Percentiles rank a stretch among this genome's conserved stretches.
phyloP scores from a whole-genome alignment of 2,888 invertebrate genomes.

The Clitarchus hookeri region DNA sequence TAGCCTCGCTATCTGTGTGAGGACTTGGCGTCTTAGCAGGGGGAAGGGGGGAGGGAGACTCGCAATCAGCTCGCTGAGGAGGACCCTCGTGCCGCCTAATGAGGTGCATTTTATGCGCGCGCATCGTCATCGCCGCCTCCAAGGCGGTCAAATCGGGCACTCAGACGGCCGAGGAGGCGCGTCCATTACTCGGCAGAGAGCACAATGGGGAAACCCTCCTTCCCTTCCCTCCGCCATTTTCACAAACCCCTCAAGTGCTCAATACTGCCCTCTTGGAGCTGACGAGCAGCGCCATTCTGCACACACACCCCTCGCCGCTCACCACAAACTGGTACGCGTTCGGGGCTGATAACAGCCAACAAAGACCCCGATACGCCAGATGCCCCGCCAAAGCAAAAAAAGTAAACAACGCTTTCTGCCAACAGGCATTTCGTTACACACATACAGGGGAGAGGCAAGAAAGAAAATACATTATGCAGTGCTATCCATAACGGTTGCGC shows the following conservation, averaged over 20 bases:
- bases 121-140: background rate
- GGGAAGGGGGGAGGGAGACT: too few relatives aligned
- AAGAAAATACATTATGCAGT: background rate
- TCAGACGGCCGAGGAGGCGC: background rate
- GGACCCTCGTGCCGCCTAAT: background rate
- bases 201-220: background rate
- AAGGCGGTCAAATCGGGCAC: background rate
- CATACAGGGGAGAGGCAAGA: background rate
- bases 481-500: background rate
- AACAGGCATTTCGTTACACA: background rate
- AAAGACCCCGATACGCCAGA: background rate
- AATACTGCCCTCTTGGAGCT: background rate
- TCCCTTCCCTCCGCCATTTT: background rate
- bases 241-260: background rate
- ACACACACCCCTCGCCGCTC: background rate
- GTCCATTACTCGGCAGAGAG: background rate
- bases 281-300: conserved; percentile 7
- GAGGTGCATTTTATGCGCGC: background rate
- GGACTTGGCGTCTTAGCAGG: too few relatives aligned
- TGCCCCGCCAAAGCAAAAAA: background rate
- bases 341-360: background rate
- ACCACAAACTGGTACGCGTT: background rate
- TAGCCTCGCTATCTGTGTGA: background rate
- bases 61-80: too few relatives aligned
- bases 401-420: background rate